Evolutionary conservation across 2,797 vertebrate genomes (phyloP), one percentile per base, ranked within the genome.

Genomic region (Falco concolor): DNA sequence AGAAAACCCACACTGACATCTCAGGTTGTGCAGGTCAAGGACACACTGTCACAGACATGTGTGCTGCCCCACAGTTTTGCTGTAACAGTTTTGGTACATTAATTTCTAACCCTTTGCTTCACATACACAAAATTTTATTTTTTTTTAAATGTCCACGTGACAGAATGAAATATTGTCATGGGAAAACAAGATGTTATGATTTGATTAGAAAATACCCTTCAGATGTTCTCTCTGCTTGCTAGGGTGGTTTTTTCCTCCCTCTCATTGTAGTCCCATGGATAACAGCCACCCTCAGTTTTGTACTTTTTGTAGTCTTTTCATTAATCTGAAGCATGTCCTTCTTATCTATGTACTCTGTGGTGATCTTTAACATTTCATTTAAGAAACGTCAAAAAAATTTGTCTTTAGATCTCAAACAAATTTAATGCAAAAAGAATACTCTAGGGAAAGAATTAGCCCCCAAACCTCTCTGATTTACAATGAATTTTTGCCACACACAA

Each of bases 201-300:
- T 74, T 63, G 13, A 59, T 74, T 40, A 63, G 42, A 25, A 49
- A 49, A 19, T 32, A 32, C 18, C 32, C 5, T 65, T 69, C 54
- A 61, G 56, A 57, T 17, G 10, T 79, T 54, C 28, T 28, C 61
- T 80, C 28, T 14, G 4, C 23, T 64, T 84, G 52, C 40, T n/a
- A 64, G 12, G 10, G 3, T 0, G 12, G 3, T 0, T 27, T 9
- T 9, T 40, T 12, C 2, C 1, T 17, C 12, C 14, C 14, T 10
- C 15, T 59, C 36, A 54, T 32, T 38, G 24, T 18, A 67, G 44
- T 52, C 13, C 20, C 47, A 73, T 16, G 42, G 25, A 23, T 65
- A 72, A 59, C 0, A 79, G 30, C 4, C 19, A 61, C 22, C 19
- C 36, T 52, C 2, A 1, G 36, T 6, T 52, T 60, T 75, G 8